Percentiles rank a stretch among this genome's conserved stretches.
Evolutionary conservation across 2,888 invertebrate species (phyloP).

Genomic region (Phorcus lineatus): DNA sequence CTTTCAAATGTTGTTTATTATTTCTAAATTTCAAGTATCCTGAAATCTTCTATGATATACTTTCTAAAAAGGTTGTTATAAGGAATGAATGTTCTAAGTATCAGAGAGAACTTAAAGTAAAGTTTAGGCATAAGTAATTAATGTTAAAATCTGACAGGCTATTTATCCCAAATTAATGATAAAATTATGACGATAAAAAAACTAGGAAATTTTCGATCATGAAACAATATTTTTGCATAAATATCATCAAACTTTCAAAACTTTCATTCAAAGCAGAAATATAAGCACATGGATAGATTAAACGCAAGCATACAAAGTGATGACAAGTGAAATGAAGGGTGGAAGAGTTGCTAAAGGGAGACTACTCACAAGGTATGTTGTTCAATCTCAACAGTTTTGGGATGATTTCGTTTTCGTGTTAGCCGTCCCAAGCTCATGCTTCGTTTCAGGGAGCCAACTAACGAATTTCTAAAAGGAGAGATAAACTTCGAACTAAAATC

Average conservation of each 20-base stretch:
- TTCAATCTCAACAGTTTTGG: conserved; percentile 22
- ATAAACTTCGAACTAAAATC: conserved; percentile 38
- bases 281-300: background rate
- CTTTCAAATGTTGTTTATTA: too few species aligned
- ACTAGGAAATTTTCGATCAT: too few species aligned
- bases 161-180: background rate
- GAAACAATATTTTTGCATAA: too few species aligned
- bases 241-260: too few species aligned
- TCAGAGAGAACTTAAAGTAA: too few species aligned
- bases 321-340: background rate
- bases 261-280: background rate
- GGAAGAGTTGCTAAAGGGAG: background rate
- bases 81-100: too few species aligned
- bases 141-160: too few species aligned
- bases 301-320: background rate
- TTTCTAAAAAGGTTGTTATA: too few species aligned
- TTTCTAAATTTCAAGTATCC: too few species aligned
- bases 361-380: conserved; percentile 54
- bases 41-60: too few species aligned
- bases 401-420: conserved; percentile 38
- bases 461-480: conserved; percentile 54
- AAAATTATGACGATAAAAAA: background rate
- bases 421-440: conserved; percentile 73
- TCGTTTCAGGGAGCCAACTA: conserved; percentile 67
- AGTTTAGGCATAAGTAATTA: too few species aligned